phyloP scores from a whole-genome alignment of 2,113 vertebrate species.

The Apaloderma vittatum region DNA sequence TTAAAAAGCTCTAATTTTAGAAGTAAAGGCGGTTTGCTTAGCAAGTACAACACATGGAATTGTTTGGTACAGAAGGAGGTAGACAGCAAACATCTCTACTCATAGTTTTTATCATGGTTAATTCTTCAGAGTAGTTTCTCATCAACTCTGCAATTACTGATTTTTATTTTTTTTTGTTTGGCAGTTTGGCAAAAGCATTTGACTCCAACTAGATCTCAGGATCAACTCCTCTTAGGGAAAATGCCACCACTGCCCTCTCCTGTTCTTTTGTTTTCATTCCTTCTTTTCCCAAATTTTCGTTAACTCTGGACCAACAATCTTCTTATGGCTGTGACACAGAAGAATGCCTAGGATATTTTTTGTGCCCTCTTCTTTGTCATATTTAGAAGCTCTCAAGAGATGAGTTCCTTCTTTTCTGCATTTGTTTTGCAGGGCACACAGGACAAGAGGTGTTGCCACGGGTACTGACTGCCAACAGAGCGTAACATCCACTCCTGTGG shows the following conservation, averaged over 20 bases:
- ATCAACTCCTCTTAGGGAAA: constrained; percentile 21
- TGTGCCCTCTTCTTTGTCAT: not conserved
- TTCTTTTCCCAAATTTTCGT: not conserved
- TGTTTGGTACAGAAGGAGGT: not conserved
- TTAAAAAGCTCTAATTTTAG: not conserved
- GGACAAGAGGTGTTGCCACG: not conserved
- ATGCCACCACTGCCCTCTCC: constrained; percentile 71
- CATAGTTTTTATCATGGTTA: not conserved
- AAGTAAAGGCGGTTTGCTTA: not conserved
- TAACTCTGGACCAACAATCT: not conserved
- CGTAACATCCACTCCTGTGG: not conserved
- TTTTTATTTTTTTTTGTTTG: not conserved
- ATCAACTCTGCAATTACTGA: not conserved
- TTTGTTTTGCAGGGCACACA: not conserved
- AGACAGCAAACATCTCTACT: not conserved
- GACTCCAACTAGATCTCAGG: not conserved
- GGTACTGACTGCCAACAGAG: not conserved
- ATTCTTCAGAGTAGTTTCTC: not conserved
- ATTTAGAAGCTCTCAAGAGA: not conserved
- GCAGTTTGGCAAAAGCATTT: not conserved
- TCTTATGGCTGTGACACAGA: not conserved
- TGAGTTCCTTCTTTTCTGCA: not conserved
- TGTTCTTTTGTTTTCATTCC: constrained; percentile 35
- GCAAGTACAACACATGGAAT: not conserved
- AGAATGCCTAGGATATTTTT: not conserved